Percentiles rank a stretch among this genome's conserved stretches.
Evolutionary conservation across 2,888 invertebrate species (phyloP).

Genomic region (Meandrusa payeni): DNA sequence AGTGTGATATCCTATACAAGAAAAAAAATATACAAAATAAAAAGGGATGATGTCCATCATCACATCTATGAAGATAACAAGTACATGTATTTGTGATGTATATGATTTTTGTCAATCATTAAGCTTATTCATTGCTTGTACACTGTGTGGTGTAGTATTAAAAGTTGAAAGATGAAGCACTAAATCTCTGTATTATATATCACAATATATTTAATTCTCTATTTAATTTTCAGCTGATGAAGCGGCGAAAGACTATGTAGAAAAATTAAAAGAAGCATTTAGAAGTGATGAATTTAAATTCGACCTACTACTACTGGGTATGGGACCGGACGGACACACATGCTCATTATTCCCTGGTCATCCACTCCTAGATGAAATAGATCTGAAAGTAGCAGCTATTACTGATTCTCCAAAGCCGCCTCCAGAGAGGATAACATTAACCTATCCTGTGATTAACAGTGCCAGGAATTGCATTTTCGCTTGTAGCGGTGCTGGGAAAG

Average conservation of each 20-base stretch:
- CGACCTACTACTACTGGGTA: slow-evolving; percentile 94
- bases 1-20: no score
- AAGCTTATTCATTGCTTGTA: no score
- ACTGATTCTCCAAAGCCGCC: slow-evolving; percentile 98
- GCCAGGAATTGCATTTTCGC: slow-evolving; percentile 92
- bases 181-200: no score
- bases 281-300: slow-evolving; percentile 81
- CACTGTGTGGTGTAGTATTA: no score
- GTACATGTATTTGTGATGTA: no score
- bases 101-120: no score
- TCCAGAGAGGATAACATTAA: slow-evolving; percentile 93
- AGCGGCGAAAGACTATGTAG: slow-evolving; percentile 87
- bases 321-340: slow-evolving; percentile 99
- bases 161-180: no score
- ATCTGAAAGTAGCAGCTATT: slow-evolving; percentile 89
- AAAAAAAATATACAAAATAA: no score
- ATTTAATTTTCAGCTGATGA: slow-evolving; percentile 81
- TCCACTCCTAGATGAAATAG: slow-evolving; percentile 81
- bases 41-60: no score
- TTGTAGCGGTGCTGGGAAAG: slow-evolving; percentile 91
- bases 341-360: slow-evolving; percentile 97
- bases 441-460: slow-evolving; percentile 93
- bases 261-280: slow-evolving; percentile 84
- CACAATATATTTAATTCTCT: no score
- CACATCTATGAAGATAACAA: no score